Evolutionary conservation across 35 echinoderm and acorn worm species (phyloP), one percentile per base, ranked within the genome.

Genomic region (Eucidaris tribuloides): DNA sequence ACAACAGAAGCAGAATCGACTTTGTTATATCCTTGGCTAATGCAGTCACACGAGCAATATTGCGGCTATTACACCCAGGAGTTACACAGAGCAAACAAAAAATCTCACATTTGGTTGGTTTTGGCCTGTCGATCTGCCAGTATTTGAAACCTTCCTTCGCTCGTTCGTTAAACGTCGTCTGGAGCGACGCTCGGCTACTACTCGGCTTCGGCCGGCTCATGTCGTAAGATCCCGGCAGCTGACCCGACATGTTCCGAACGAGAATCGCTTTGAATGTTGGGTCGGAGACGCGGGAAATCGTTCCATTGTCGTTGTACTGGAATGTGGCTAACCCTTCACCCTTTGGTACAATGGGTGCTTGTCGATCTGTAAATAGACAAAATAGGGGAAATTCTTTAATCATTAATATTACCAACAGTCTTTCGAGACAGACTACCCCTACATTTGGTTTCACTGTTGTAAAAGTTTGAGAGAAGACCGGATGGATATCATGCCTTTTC

Each of bases 71-170:
- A 6, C 39, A 7, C 6, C 19, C 15, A 18, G 25, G 24, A 18
- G 28, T 46, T 17, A 15, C 15, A 0, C 29, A n/a, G 31, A 68
- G 18, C 15, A 30, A 20, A 68, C 29, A 68, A 68, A 18, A 50
- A 68, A 78, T 54, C 93, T 96, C 64, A 96, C 93, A 96, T 83
- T 83, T 88, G 7, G 93, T 91, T 3, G 93, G 93, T 55, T 96
- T 96, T 3, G 88, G 93, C 82, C 93, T 82, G 24, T 96, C 93
- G 52, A 96, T 96, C 31, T 86, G 59, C 93, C 93, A 96, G 80
- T 91, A 96, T 34, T 91, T 91, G 59, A 96, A 96, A 0, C 93
- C 93, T 54, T 86, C 83, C 50, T 81, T 87, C 5, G 93, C 93
- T 33, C 78, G 86, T 19, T 81, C 81, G 60, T 86, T 96, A 42